Evolutionary conservation across 2,113 vertebrate species (phyloP), one percentile per base, ranked within the genome.

Genomic region (Ictalurus furcatus): DNA sequence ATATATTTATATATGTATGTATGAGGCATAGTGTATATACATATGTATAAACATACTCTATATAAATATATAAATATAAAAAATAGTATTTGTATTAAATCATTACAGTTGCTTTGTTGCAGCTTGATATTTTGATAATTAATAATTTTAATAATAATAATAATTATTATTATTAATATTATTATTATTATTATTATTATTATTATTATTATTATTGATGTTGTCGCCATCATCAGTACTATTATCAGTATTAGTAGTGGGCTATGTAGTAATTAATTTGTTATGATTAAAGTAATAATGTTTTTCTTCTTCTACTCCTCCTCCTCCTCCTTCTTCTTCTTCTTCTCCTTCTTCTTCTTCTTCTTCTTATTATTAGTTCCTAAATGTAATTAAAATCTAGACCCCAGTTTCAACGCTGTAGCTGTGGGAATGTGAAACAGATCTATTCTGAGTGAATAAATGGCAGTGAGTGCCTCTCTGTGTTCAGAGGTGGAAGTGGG

Each of bases 401-500:
- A 23, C 1, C 71, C 3, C 21, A 25, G 21, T 3, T 19, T 3
- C 48, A 8, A 2, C 6, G 48, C 30, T 61, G 30, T 14, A 61
- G 34, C 54, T 61, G 23, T 1, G 2, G 76, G 19, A 67, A 81
- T 54, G 76, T 52, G 74, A 0, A 61, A 17, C 59, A 25, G 71
- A 56, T 59, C 54, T 12, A 13, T 12, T 83, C 54, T 19, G 84
- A 71, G 44, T 2, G 84, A 71, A 69, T 23, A 54, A 79, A 79
- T 54, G 52, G 40, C 79, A 59, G 25, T 74, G 56, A 58, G 28
- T 74, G 30, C 34, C 61, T 23, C 73, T 61, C 58, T 78, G 30
- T 63, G 52, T 44, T 48, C 67, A n/a, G 69, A 80, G 52, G 85
- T 84, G 59, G 85, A 84, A 61, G 58, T 73, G 92, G 95, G 95